A percentile compares a stretch with the other conserved stretches of the same genome.
These are phyloP conservation scores for Caenorhabditis sp. DNA, from an alignment of 2,888 invertebrate species.

Conservation along the genomic window DNA sequence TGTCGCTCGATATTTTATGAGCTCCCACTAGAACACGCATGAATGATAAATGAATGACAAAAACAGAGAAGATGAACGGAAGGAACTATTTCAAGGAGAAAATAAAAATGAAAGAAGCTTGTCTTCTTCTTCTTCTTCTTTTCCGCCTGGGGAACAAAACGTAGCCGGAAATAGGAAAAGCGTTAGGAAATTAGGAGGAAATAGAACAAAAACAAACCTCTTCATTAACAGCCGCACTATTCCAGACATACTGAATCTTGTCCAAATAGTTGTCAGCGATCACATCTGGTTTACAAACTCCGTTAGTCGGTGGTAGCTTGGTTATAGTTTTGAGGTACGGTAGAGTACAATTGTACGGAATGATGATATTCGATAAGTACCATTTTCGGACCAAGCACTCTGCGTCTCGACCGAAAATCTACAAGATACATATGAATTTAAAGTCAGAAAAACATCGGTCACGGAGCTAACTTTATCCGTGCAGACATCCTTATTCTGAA, in stretches of 20 bases:
- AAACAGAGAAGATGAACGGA: background rate
- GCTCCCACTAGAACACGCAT: background rate
- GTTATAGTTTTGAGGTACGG: constrained; percentile 63
- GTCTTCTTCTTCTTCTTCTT: too few relatives aligned
- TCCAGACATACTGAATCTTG: constrained; percentile 74
- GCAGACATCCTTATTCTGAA: constrained; percentile 65
- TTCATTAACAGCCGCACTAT: constrained; percentile 70
- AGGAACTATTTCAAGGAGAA: background rate
- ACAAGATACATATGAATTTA: constrained; percentile 9
- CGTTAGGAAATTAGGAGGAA: background rate
- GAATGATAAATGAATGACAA: constrained; percentile 2
- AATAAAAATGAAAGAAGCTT: background rate
- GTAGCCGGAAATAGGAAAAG: background rate
- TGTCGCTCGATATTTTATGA: background rate
- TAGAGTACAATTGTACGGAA: constrained; percentile 76
- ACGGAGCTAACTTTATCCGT: constrained; percentile 52
- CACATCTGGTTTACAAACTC: constrained; percentile 66
- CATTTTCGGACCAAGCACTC: constrained; percentile 75
- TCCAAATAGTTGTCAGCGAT: constrained; percentile 72
- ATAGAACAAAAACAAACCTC: constrained; percentile 58
- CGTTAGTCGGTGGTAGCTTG: constrained; percentile 59
- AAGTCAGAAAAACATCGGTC: background rate
- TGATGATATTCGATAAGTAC: constrained; percentile 72
- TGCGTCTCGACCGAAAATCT: constrained; percentile 70
- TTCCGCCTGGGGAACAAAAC: too few relatives aligned